phyloP scores from a whole-genome alignment of 2,113 vertebrate genomes.

The Struthio camelus region DNA sequence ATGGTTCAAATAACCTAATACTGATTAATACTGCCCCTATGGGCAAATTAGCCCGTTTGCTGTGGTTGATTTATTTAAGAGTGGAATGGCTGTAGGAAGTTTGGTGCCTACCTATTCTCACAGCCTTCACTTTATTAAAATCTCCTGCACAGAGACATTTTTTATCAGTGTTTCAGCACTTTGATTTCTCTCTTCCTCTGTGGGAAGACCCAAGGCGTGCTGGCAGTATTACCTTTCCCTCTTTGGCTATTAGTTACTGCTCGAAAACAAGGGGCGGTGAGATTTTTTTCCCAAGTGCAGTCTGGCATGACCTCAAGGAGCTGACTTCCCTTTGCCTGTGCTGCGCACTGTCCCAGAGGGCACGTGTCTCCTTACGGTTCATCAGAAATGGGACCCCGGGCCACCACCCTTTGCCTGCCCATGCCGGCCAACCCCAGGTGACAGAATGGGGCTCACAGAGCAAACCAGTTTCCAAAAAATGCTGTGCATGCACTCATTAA shows the following conservation, averaged over 20 bases:
- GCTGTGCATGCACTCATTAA: neutral
- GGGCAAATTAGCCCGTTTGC: neutral
- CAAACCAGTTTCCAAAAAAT: neutral
- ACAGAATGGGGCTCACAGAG: neutral
- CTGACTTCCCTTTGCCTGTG: neutral
- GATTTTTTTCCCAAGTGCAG: neutral
- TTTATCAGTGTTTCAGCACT: neutral
- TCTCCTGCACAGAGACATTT: neutral
- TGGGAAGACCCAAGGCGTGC: rapidly evolving
- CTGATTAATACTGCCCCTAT: neutral
- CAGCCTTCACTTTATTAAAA: neutral
- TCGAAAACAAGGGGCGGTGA: neutral
- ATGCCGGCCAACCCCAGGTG: neutral
- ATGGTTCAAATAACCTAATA: neutral
- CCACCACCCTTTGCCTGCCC: neutral
- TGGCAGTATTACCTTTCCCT: neutral
- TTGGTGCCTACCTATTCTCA: neutral
- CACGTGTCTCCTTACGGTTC: neutral
- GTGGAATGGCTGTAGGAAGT: neutral
- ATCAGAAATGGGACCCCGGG: no score
- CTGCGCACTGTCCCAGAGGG: neutral
- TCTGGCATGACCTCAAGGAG: neutral
- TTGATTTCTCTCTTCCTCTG: neutral
- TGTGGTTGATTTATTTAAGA: neutral
- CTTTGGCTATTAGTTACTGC: neutral